phyloP scores from a whole-genome alignment of 2,113 vertebrate genomes.

The Festucalex cinctus region DNA sequence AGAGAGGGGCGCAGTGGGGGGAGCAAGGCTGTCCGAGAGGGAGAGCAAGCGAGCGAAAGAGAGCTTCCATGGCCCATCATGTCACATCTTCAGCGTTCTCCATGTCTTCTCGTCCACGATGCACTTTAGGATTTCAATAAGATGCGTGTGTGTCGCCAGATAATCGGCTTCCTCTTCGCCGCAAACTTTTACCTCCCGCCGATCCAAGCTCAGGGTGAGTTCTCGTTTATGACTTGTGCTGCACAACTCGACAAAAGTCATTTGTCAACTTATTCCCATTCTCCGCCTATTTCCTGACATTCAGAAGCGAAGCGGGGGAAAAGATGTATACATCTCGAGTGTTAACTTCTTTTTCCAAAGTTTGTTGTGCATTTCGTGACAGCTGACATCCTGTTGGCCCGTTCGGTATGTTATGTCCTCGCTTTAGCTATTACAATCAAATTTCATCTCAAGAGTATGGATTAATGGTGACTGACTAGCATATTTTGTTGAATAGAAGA shows the following conservation, averaged over 20 bases:
- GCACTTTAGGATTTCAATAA: slow-evolving; percentile 73
- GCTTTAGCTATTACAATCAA: not conserved
- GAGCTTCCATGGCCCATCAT: not conserved
- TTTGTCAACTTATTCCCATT: not conserved
- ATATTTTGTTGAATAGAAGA: not conserved
- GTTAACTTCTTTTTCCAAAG: not conserved
- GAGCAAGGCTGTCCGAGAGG: not conserved
- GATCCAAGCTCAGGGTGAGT: slow-evolving; percentile 75
- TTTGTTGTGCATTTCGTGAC: slow-evolving; percentile 37
- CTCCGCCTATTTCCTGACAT: slow-evolving; percentile 3
- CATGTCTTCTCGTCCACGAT: slow-evolving; percentile 70
- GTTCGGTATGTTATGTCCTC: not conserved
- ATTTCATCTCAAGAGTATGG: not conserved
- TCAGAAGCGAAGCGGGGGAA: not conserved
- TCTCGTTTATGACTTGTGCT: slow-evolving; percentile 1
- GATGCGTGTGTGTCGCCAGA: slow-evolving; percentile 75
- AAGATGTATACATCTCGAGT: not conserved
- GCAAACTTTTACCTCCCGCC: slow-evolving; percentile 59
- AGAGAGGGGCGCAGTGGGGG: not conserved
- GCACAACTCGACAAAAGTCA: not conserved
- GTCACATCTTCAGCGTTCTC: not conserved
- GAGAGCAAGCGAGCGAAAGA: not conserved
- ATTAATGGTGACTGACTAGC: not conserved
- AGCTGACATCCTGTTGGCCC: slow-evolving; percentile 17
- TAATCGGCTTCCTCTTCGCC: slow-evolving; percentile 65